Base-by-base conservation (phyloP, 2,888 invertebrate genomes). In the Latrodectus hesperus region DNA sequence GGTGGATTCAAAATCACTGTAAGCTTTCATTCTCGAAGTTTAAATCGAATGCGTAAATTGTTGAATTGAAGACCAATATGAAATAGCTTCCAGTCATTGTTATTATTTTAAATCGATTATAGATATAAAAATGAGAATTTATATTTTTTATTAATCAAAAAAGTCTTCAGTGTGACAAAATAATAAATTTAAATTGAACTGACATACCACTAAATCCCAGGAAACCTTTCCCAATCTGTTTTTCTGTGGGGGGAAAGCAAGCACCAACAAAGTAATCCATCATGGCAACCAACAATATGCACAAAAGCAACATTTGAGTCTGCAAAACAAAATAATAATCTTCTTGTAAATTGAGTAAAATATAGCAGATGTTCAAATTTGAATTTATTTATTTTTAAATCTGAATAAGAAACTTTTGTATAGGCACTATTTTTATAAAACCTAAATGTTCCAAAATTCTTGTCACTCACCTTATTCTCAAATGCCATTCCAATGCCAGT, bases 401-500 rank as follows among this genome's bases (percentile, higher is more conserved):
- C 4, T 38, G 38, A 38, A 38, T 38, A 38, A 38, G 38, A 0
- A 38, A 3, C 38, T 38, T 0, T 38, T 38, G 38, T 38, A n/a
- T n/a, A 6, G 38, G 38, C 38, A 38, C 2, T 38, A 38, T 22
- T 38, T 38, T 38, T 38, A 38, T 4, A 1, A 38, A 38, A 38
- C 38, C 6, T 38, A 38, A 38, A 38, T 38, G 6, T 6, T 38
- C 38, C 2, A 38, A 38, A 38, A 38, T 3, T 4, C 6, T 38
- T 38, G 4, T 38, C 38, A 70, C 70, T 84, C 90, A 92, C 92
- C 91, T 92, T 91, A 17, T 92, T 91, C 89, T 92, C 92, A 91
- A 92, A 92, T 67, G 91, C 92, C 91, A 92, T 91, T 26, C 92
- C 92, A 55, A 92, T 91, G 11, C 92, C 90, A 16, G 92, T 92